A percentile compares a stretch with the other conserved stretches of the same genome.
Conservation (phyloP, 2,888 invertebrate genomes). For the Apodemia mormo region DNA sequence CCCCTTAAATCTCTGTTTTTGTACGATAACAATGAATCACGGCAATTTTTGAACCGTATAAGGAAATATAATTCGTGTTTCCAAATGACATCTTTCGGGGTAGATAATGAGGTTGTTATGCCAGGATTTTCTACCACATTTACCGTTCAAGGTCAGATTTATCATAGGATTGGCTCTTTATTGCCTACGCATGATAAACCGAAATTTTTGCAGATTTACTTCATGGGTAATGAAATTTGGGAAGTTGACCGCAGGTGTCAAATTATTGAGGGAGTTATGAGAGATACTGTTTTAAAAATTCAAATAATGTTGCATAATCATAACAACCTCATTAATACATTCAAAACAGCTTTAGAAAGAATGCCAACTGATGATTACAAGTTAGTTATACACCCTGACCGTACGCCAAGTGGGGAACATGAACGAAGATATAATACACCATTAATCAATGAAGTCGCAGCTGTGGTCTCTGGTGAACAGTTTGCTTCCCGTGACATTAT, state of each 20-base stretch:
- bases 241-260: constrained; percentile 39
- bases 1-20: constrained; percentile 26
- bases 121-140: constrained; percentile 42
- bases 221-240: constrained; percentile 42
- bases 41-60: constrained; percentile 23
- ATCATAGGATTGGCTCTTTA: constrained; percentile 43
- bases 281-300: constrained; percentile 41
- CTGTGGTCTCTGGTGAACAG: constrained; percentile 39
- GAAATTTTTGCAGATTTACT: constrained; percentile 48
- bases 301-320: constrained; percentile 42
- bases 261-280: constrained; percentile 39
- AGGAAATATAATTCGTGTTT: constrained; percentile 31
- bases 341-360: constrained; percentile 24
- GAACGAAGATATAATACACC: constrained; percentile 44
- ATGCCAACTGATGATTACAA: too few species aligned
- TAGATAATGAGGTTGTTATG: constrained; percentile 34
- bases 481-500: constrained; percentile 39
- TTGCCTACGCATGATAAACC: constrained; percentile 37
- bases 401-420: constrained; percentile 44
- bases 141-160: constrained; percentile 45
- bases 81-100: constrained; percentile 43
- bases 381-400: constrained; percentile 43
- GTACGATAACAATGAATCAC: not conserved
- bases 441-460: constrained; percentile 42
- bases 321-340: constrained; percentile 41